Base-by-base conservation (phyloP, 1,140 invertebrate species). In the Oryctes rhinoceros region DNA sequence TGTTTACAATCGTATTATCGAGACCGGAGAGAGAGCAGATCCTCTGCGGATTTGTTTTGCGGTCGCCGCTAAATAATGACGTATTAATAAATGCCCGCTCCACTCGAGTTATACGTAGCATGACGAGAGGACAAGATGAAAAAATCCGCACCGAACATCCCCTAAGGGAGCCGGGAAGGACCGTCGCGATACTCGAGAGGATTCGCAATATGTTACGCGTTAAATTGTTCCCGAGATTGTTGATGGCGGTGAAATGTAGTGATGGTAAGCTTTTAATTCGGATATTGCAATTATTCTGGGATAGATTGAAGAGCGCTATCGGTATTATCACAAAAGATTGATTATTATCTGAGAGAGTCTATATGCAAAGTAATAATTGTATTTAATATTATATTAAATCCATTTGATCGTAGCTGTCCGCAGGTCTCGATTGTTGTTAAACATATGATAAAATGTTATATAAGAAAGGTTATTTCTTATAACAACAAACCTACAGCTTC, bases 1-100 rank as follows among this genome's bases (percentile, higher is more conserved):
- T 78, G 76, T 78, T 80, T 78, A 80, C 65, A 53, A 80, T 80
- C 79, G 62, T 76, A 80, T 80, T 80, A 80, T 76, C 44, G 37
- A 39, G 7, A 39, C 39, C n/a, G n/a, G 39, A 7, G 39, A 35
- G 48, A 24, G 53, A 80, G 74, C n/a, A 47, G 20, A 77, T 47
- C 62, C 37, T 78, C 79, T 80, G 18, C 18, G 37, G 79, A 80
- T 76, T 62, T 48, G 44, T 80, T 37, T 48, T 78, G 79, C 79
- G 79, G 77, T 71, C 65, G 53, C 74, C 47, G 79, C 48, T 59
- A 76, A 80, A 76, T 80, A 80, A 80, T 80, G 71, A 53, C 20
- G 59, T 53, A 37, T 39, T 59, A 80, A 76, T 44, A 47, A 80
- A 74, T 62, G 79, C 35, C 35, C 65, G 65, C 20, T 35, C 24